Conservation (phyloP, 1,140 invertebrate genomes). For the Papilio glaucus region DNA sequence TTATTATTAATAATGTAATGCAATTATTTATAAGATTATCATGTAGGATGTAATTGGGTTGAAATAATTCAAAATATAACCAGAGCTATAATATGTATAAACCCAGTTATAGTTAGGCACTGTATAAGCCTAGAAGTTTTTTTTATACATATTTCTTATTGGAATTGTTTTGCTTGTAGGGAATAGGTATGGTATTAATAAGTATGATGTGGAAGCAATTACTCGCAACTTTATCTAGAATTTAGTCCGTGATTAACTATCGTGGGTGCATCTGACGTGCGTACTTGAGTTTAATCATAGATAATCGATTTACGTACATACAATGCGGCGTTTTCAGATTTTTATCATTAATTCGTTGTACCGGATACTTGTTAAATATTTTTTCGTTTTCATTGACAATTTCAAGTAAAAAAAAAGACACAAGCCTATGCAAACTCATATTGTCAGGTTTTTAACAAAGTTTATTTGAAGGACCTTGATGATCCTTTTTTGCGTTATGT, state of each 20-base stretch:
- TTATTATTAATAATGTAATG: no score
- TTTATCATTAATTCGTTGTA: conserved; percentile 25
- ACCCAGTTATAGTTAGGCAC: no score
- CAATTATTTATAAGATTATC: no score
- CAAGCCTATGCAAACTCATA: neutral
- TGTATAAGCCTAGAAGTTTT: no score
- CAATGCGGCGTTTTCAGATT: conserved; percentile 61
- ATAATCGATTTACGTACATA: conserved; percentile 63
- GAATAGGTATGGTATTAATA: neutral
- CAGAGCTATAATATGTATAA: no score
- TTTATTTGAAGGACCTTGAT: no score
- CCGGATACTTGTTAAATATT: neutral
- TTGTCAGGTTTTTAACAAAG: neutral
- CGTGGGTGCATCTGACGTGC: conserved; percentile 36
- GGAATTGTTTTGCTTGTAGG: neutral
- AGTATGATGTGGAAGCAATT: conserved; percentile 13
- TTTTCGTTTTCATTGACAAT: neutral
- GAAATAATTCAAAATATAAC: no score
- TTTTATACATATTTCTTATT: no score
- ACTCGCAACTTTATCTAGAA: conserved; percentile 15
- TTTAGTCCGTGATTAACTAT: conserved; percentile 33
- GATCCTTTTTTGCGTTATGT: no score
- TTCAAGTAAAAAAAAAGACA: neutral
- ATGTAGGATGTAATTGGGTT: no score
- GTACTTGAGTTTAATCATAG: conserved; percentile 41